Evolutionary conservation across 2,797 vertebrate species (phyloP).

Genomic region (Carcharodon carcharias): DNA sequence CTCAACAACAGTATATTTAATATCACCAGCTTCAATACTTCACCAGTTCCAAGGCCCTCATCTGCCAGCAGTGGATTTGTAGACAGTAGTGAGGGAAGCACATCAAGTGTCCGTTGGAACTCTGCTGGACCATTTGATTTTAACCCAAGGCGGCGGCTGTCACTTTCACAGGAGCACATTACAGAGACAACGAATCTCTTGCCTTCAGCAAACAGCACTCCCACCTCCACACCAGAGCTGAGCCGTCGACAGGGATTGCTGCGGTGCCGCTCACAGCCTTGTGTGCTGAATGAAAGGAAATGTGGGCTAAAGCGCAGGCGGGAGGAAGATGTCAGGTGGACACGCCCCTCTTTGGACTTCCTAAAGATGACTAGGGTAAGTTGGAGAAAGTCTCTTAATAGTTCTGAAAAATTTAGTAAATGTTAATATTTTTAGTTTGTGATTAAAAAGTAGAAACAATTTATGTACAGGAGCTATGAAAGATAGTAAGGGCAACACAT

Average conservation of each 20-base stretch:
- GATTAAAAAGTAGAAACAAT: not conserved
- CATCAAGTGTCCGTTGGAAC: constrained; percentile 50
- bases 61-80: constrained; percentile 61
- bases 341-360: constrained; percentile 64
- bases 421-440: not conserved
- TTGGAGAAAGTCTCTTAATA: constrained; percentile 18
- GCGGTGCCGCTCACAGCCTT: constrained; percentile 65
- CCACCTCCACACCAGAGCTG: constrained; percentile 59
- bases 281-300: constrained; percentile 59
- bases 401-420: not conserved
- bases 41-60: constrained; percentile 55
- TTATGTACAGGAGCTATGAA: not conserved
- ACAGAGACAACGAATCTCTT: constrained; percentile 46
- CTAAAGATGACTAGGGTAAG: constrained; percentile 70
- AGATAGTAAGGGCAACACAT: not conserved
- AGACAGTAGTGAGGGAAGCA: constrained; percentile 58
- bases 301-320: constrained; percentile 59
- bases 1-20: constrained; percentile 48
- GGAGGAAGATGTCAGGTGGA: constrained; percentile 60
- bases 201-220: constrained; percentile 62
- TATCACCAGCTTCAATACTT: constrained; percentile 49
- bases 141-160: constrained; percentile 57
- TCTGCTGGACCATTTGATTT: constrained; percentile 49
- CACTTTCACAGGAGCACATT: constrained; percentile 66
- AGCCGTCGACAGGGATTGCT: constrained; percentile 56